phyloP scores from a whole-genome alignment of 2,888 invertebrate genomes.

The Latrodectus hesperus region DNA sequence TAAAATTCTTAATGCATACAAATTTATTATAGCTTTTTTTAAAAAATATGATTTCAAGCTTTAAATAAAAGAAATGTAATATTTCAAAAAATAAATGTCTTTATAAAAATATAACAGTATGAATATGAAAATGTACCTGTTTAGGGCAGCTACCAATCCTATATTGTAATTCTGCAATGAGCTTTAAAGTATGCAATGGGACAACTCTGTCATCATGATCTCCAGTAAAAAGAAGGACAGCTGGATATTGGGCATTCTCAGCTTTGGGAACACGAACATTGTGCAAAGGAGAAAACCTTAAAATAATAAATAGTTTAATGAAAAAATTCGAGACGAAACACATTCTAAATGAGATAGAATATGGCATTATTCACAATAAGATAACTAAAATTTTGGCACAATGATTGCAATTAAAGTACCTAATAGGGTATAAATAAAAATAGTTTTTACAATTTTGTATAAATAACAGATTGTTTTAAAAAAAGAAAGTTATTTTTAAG shows the following conservation, averaged over 20 bases:
- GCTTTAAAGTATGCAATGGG: constrained; percentile 96
- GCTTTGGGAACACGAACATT: constrained; percentile 84
- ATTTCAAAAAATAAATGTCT: not conserved
- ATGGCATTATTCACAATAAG: too few species aligned
- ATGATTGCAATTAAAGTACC: not conserved
- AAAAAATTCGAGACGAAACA: too few species aligned
- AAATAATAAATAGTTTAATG: not conserved
- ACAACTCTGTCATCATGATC: constrained; percentile 99
- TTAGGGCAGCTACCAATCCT: constrained; percentile 79
- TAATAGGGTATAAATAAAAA: not conserved
- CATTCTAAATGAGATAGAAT: too few species aligned
- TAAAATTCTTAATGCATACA: too few species aligned
- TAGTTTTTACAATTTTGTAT: not conserved
- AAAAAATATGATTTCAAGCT: too few species aligned
- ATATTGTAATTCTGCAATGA: constrained; percentile 91
- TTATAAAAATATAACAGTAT: not conserved
- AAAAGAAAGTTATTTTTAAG: too few species aligned
- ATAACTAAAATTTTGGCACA: too few species aligned
- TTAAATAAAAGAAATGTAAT: not conserved
- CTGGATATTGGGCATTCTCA: constrained; percentile 84
- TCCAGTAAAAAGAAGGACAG: constrained; percentile 90
- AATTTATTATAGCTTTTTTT: not conserved
- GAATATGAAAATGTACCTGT: constrained; percentile 76
- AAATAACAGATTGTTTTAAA: not conserved
- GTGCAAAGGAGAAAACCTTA: constrained; percentile 90